Percentiles rank a stretch among this genome's conserved stretches.
These are phyloP conservation scores for Pontoporia blainvillei DNA, from an alignment of 2,113 vertebrate species.

Conservation along the genomic window DNA sequence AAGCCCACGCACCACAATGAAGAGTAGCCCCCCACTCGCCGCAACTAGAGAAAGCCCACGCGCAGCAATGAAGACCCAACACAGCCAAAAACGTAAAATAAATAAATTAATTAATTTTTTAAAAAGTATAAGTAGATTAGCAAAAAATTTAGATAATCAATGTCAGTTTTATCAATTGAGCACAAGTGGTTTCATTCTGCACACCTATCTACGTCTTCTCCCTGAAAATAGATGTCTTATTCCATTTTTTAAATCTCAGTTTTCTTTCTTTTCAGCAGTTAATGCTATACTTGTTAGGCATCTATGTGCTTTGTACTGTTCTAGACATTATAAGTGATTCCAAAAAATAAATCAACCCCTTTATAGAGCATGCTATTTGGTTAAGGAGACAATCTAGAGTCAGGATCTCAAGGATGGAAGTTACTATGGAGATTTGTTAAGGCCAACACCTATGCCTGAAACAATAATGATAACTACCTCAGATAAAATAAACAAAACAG, in stretches of 20 bases:
- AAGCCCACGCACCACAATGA: too few species aligned
- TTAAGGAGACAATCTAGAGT: neutral
- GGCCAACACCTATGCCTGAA: neutral
- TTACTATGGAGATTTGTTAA: neutral
- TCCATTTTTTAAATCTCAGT: neutral
- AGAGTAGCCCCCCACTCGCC: too few species aligned
- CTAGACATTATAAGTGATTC: neutral
- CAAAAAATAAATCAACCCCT: neutral
- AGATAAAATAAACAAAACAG: neutral
- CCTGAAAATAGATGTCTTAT: neutral
- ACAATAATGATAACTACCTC: neutral
- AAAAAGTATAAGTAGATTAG: neutral
- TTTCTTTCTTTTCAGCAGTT: neutral
- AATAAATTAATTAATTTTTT: too few species aligned
- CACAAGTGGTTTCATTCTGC: neutral
- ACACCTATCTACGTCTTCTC: neutral
- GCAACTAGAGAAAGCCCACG: too few species aligned
- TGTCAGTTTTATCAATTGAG: neutral
- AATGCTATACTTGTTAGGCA: neutral
- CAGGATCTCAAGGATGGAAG: neutral
- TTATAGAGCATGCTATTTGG: neutral
- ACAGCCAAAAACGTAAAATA: too few species aligned
- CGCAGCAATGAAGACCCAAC: too few species aligned
- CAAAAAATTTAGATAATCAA: neutral
- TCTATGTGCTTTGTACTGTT: neutral